Evolutionary conservation across 1,140 invertebrate species (phyloP), one percentile per base, ranked within the genome.

Genomic region (Aleiodes sp.): DNA sequence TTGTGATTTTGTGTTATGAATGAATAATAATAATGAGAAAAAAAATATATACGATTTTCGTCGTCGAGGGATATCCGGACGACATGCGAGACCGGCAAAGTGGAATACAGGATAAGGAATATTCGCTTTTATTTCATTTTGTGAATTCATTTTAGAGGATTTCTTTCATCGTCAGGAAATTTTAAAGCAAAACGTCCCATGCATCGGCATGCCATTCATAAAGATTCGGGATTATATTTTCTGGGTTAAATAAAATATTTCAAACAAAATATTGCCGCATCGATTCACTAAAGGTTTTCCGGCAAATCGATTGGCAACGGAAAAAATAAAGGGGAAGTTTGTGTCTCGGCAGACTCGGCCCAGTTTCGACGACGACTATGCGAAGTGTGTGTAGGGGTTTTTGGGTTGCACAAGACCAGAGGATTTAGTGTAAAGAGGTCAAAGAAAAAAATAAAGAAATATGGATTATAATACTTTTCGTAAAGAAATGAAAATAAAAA

Each of bases 181-280:
- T 24, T 62, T 65, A 74, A 79, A 82, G 80, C 72, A 80, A 80
- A 76, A 68, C 52, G 77, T 75, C 73, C 78, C 82, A 66, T 85
- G 83, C 83, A 85, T 84, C 82, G 75, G 76, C 83, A 83, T 85
- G 83, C 83, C 83, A 84, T 85, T 84, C 83, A 80, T 52, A 52
- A 21, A 21, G 46, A 52, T 52, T 4, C 4, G 4, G 21, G 46
- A 21, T 24, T 52, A 52, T 52, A 21, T 52, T 52, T 52, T 9
- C 76, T 69, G 78, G 74, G 70, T 59, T 43, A 66, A 61, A 67
- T 37, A 61, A 65, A 57, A 37, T 69, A 66, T 28, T 62, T 64
- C 71, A 21, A 37, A 39, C 16, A 12, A 26, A 61, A 43, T 46
- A 52, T 70, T 14, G 8, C 26, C 26, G 3, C 6, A 52, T 52